Base-by-base conservation (phyloP, 1,140 invertebrate species). In the Akabosia matsudoensis region DNA sequence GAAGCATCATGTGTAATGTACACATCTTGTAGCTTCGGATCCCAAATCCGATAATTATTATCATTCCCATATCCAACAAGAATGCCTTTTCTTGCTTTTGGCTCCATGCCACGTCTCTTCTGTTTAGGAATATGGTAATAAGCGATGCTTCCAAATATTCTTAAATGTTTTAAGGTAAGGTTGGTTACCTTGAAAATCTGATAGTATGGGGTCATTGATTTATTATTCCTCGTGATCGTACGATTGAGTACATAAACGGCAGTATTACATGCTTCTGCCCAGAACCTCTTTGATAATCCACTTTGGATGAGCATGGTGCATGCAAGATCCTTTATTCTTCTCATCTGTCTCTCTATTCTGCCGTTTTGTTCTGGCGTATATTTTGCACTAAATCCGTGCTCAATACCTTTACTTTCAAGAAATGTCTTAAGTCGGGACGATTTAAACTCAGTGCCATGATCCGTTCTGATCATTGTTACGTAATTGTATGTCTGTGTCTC, bases 351-450 rank as follows among this genome's bases (percentile, higher is more conserved):
- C 77, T 88, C 87, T 30, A 86, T 80, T 1, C 87, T 83, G 78
- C 86, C 85, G 84, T 88, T 88, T 81, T 84, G 81, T 77, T 88
- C 84, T 72, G 87, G 86, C 7, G 7, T 10, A 18, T 45, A 45
- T 10, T 7, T 7, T 45, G 37, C 7, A 18, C 37, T 45, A 7
- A 45, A 18, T 7, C 37, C 37, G 24, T 64, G 56, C 10, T 4
- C 26, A 16, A 73, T 73, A 14, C 24, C 72, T 28, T 73, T 33
- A 4, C 13, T 37, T 4, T 16, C 16, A 3, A 73, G 30, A 33
- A 73, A 73, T n/a, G 37, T 22, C 13, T 26, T 14, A 4, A 73
- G 13, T 13, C 18, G 13, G 3, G 18, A 24, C 2, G 10, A 10
- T 2, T 3, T 34, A 13, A 73, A 31, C 33, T 76, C 28, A 31